phyloP scores from a whole-genome alignment of 2,888 invertebrate species.

The Leptopterna dolabrata region DNA sequence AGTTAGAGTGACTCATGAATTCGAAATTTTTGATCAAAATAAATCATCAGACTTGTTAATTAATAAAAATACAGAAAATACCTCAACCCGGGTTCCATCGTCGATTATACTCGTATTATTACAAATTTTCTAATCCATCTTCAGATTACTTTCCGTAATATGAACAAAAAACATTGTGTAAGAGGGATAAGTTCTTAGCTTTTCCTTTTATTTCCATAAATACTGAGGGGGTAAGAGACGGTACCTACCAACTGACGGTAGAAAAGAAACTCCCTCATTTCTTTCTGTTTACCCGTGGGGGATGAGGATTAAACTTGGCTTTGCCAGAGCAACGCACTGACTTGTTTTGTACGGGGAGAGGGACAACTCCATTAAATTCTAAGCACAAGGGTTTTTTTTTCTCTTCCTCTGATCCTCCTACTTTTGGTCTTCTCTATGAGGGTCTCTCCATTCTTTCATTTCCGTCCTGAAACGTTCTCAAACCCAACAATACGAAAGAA shows the following conservation, averaged over 20 bases:
- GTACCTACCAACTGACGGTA: neutral
- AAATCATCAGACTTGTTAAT: no score
- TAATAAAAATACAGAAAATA: no score
- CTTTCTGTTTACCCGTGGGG: neutral
- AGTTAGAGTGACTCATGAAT: no score
- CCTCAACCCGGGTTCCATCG: no score
- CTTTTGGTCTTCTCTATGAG: neutral
- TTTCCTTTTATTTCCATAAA: neutral
- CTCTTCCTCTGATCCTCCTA: neutral
- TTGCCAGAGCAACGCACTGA: neutral
- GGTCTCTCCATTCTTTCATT: neutral
- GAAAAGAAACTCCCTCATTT: neutral
- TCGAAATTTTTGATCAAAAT: no score
- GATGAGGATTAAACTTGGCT: neutral
- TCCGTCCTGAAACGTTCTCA: neutral
- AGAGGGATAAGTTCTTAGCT: neutral
- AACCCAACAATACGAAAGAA: neutral
- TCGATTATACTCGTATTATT: no score
- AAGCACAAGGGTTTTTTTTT: neutral
- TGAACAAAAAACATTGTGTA: neutral
- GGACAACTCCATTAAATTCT: slow-evolving; percentile 3
- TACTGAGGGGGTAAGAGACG: neutral
- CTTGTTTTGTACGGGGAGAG: neutral
- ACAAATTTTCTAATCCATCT: no score
- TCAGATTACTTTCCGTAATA: no score